Evolutionary conservation across 2,113 vertebrate genomes (phyloP), one percentile per base, ranked within the genome.

Genomic region (Sarotherodon lohbergeri): DNA sequence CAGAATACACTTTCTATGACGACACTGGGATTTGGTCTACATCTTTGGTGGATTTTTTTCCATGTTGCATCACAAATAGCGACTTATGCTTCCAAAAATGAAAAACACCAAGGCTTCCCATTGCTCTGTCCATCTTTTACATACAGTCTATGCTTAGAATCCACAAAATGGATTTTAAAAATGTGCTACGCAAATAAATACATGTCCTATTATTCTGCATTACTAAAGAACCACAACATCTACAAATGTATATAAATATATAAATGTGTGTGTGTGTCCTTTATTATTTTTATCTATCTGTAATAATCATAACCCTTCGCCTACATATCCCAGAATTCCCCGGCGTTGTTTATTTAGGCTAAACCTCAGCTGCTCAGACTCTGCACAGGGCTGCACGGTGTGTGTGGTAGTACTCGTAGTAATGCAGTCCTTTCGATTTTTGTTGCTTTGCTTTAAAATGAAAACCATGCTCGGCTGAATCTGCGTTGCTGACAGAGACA

Each of bases 301-400:
- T 48, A 7, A 48, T 48, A 46, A 46, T 27, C 41, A 16, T 29
- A 6, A 17, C 22, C 14, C 39, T 4, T 8, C 8, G 82, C 82
- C 92, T 93, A 94, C 94, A 93, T 86, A 12, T 94, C 94, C 94
- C 94, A 95, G 86, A 86, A 83, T 86, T 32, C 93, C 41, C 3
- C 2, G 46, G 6, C 5, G 2, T 14, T 41, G 57, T 91, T 83
- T 80, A n/a, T 81, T 27, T 55, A 5, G 34, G 19, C 22, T 22
- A 39, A 22, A 22, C 9, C 19, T 9, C 43, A 2, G 4, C 46
- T 32, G 57, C 32, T 85, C 57, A 22, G 22, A 52, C 59, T 43
- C 2, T 17, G 56, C 29, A 48, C 19, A 12, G 39, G 71, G 16
- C 39, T 17, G 7, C 11, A 61, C 71, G 3, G 10, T 17, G 55